Evolutionary conservation across 2,113 vertebrate genomes (phyloP).

Genomic region (Amphiprion ocellaris): DNA sequence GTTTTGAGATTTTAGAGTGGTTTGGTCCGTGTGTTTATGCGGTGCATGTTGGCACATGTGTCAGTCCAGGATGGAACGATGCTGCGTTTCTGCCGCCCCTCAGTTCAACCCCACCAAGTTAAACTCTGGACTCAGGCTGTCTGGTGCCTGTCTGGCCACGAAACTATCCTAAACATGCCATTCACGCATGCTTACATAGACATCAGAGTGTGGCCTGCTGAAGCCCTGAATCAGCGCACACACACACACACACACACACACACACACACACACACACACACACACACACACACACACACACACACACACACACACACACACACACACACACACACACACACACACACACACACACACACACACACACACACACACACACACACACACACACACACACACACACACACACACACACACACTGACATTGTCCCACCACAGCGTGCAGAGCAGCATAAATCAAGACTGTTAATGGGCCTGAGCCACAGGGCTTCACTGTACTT

Average conservation of each 20-base stretch:
- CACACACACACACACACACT: conserved; percentile 20
- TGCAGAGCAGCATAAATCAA: conserved; percentile 68
- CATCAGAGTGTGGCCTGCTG: conserved; percentile 49
- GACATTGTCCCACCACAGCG: conserved; percentile 63
- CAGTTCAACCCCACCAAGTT: conserved; percentile 47
- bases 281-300: conserved; percentile 31
- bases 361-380: conserved; percentile 15
- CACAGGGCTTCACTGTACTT: conserved; percentile 59
- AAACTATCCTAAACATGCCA: conserved; percentile 60
- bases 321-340: conserved; percentile 29
- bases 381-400: conserved; percentile 30
- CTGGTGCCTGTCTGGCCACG: conserved; percentile 72
- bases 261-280: conserved; percentile 17
- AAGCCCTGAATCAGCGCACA: conserved; percentile 56
- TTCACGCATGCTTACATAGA: conserved; percentile 60
- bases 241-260: conserved; percentile 31
- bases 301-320: conserved; percentile 18
- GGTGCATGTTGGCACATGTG: conserved; percentile 27
- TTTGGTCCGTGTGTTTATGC: conserved; percentile 38
- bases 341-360: conserved; percentile 33
- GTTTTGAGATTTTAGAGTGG: conserved; percentile 39
- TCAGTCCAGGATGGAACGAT: conserved; percentile 32
- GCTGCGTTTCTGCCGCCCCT: conserved; percentile 8
- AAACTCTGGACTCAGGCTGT: conserved; percentile 62
- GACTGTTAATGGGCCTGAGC: conserved; percentile 61